Evolutionary conservation across 2,888 invertebrate species (phyloP).

Genomic region (Acleris emargana): DNA sequence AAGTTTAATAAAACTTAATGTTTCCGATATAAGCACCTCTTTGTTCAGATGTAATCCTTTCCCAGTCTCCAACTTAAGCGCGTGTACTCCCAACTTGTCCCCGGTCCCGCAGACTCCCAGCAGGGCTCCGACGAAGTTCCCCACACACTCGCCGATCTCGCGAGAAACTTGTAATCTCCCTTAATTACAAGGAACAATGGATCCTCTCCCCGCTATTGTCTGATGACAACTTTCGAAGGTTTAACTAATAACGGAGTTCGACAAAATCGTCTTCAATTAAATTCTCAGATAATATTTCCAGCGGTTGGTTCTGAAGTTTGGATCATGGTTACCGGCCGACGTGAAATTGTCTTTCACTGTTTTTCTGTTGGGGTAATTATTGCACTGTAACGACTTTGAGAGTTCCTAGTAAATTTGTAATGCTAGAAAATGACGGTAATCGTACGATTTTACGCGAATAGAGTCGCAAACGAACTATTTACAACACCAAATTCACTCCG

Average conservation of each 20-base stretch:
- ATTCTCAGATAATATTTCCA: slow-evolving; percentile 11
- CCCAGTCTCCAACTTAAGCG: too few relatives aligned
- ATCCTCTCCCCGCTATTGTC: slow-evolving; percentile 8
- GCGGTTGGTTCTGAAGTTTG: slow-evolving; percentile 7
- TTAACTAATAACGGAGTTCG: slow-evolving; percentile 19
- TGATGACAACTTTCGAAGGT: slow-evolving; percentile 13
- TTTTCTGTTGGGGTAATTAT: too few relatives aligned
- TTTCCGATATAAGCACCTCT: too few relatives aligned
- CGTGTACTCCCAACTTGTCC: neutral
- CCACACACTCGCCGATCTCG: slow-evolving; percentile 7
- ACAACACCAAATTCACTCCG: too few relatives aligned
- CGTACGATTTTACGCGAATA: too few relatives aligned
- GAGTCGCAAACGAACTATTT: too few relatives aligned
- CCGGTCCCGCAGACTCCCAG: neutral
- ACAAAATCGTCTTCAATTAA: slow-evolving; percentile 11
- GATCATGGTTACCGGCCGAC: neutral
- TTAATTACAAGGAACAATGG: slow-evolving; percentile 19
- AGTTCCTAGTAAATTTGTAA: too few relatives aligned
- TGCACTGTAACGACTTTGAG: too few relatives aligned
- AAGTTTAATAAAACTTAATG: too few relatives aligned
- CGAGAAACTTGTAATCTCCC: slow-evolving; percentile 14
- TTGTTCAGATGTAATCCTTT: too few relatives aligned
- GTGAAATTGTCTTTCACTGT: too few relatives aligned
- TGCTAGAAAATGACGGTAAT: too few relatives aligned
- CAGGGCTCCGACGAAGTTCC: neutral